Evolutionary conservation across 2,797 vertebrate genomes (phyloP).

Genomic region (Taeniopygia guttata): DNA sequence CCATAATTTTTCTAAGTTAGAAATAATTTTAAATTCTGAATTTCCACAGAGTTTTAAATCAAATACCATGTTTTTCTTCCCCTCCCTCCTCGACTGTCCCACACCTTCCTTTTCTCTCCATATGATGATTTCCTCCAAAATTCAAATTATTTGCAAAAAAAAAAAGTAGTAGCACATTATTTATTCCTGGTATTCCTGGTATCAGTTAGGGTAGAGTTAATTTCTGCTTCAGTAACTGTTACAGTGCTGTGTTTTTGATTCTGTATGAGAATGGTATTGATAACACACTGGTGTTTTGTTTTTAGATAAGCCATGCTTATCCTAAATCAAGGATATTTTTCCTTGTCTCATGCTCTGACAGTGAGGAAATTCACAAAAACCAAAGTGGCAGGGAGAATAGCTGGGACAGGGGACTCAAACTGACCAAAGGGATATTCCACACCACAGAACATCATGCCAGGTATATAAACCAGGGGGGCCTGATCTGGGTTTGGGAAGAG

Average conservation of each 20-base stretch:
- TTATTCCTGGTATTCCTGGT: neutral
- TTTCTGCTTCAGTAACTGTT: neutral
- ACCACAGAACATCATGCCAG: neutral
- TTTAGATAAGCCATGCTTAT: fast-evolving
- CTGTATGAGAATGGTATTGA: neutral
- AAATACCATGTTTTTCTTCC: neutral
- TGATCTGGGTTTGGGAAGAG: neutral
- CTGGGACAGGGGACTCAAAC: too few relatives aligned
- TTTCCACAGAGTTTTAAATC: neutral
- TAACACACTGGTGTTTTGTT: neutral
- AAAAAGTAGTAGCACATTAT: neutral
- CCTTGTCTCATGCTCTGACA: fast-evolving
- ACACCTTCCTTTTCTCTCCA: neutral
- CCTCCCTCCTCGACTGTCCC: neutral
- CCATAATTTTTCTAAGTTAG: neutral
- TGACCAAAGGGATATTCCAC: neutral
- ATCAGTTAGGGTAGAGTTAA: neutral
- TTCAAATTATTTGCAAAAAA: neutral
- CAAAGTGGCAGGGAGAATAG: neutral
- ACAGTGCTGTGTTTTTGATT: neutral
- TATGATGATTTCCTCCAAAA: neutral
- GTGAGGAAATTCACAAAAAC: neutral
- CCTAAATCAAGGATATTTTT: neutral
- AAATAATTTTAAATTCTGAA: neutral
- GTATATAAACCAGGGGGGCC: neutral